Evolutionary conservation across 2,113 vertebrate species (phyloP).

Genomic region (Ochotona curzoniae): DNA sequence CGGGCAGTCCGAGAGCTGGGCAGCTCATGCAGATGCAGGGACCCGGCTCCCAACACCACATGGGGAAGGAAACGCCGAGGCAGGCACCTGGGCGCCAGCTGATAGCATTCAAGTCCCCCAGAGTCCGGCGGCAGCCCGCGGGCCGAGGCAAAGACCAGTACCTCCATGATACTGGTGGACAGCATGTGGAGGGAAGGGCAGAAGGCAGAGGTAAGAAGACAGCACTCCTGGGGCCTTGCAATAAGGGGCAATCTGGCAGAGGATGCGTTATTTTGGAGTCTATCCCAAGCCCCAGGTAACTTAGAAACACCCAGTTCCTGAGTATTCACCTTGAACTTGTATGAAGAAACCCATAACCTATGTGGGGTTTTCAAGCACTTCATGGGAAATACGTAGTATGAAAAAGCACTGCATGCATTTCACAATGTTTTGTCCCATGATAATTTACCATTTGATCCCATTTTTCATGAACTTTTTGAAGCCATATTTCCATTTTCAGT

Average conservation of each 20-base stretch:
- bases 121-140: conserved; percentile 94
- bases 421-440: too few relatives aligned
- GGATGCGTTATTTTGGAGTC: background rate
- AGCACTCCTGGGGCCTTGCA: background rate
- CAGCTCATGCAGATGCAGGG: conserved; percentile 79
- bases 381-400: too few relatives aligned
- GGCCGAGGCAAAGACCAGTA: conserved; percentile 98
- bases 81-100: conserved; percentile 97
- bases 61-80: conserved; percentile 71
- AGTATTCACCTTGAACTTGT: background rate
- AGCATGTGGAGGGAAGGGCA: conserved; percentile 89
- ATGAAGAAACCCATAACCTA: background rate
- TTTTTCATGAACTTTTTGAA: too few relatives aligned
- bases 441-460: too few relatives aligned
- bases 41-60: conserved; percentile 70
- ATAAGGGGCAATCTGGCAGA: background rate
- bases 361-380: too few relatives aligned
- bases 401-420: too few relatives aligned
- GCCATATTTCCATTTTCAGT: background rate
- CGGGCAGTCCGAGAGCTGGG: conserved; percentile 18
- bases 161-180: conserved; percentile 93
- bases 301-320: background rate
- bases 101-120: conserved; percentile 97
- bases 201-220: conserved; percentile 87
- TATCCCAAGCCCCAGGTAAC: background rate